Evolutionary conservation across 2,888 invertebrate species (phyloP).

Genomic region (Megamerina dolium): DNA sequence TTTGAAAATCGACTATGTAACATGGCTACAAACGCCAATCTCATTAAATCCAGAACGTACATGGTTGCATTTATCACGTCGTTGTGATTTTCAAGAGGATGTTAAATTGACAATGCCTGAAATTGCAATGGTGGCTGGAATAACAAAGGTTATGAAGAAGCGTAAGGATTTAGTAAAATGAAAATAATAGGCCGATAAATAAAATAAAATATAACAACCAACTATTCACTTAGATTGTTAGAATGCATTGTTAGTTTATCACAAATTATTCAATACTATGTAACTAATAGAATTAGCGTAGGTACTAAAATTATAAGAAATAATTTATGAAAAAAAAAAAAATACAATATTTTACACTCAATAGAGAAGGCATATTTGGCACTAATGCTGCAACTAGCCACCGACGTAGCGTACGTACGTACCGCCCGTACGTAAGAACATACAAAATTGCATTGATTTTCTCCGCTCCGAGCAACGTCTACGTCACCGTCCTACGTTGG

Average conservation of each 20-base stretch:
- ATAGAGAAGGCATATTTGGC: slow-evolving; percentile 1
- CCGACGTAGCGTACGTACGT: no score
- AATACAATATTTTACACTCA: not conserved
- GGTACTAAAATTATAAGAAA: no score
- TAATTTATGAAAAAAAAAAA: not conserved
- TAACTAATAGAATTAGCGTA: slow-evolving; percentile 6
- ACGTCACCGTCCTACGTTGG: no score
- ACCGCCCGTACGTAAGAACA: no score
- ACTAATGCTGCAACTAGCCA: no score
- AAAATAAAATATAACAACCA: slow-evolving; percentile 1
- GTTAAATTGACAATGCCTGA: slow-evolving; percentile 46
- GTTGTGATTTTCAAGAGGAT: slow-evolving; percentile 50
- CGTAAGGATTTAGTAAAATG: slow-evolving; percentile 36
- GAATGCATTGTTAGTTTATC: not conserved
- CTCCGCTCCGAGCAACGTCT: no score
- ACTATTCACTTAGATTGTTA: not conserved
- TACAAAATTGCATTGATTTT: no score
- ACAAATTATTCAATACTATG: slow-evolving; percentile 5
- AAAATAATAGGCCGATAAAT: not conserved
- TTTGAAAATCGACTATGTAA: slow-evolving; percentile 49
- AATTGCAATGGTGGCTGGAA: slow-evolving; percentile 48
- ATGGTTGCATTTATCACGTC: slow-evolving; percentile 49
- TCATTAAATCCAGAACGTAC: slow-evolving; percentile 49
- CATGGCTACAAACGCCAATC: slow-evolving; percentile 50
- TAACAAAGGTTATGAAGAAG: slow-evolving; percentile 45